Percentiles rank a stretch among this genome's conserved stretches.
phyloP scores from a whole-genome alignment of 2,797 vertebrate genomes.

The Allobates femoralis region DNA sequence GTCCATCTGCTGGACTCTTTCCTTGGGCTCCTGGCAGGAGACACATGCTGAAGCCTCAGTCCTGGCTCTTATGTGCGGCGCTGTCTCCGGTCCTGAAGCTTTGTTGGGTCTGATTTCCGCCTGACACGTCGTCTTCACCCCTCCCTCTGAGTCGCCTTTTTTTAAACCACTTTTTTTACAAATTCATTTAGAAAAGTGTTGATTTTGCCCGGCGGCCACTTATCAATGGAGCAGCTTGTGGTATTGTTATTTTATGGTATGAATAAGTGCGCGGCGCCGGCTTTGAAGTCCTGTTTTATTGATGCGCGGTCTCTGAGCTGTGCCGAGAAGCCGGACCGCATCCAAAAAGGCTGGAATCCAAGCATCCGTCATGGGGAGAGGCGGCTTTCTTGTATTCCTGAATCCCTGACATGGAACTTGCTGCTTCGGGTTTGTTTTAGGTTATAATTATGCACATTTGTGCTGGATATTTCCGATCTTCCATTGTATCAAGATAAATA shows the following conservation, averaged over 20 bases:
- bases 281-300: slow-evolving; percentile 57
- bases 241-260: slow-evolving; percentile 52
- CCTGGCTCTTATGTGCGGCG: background rate
- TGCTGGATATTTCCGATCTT: background rate
- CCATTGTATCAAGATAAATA: background rate
- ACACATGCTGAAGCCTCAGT: background rate
- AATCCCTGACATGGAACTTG: background rate
- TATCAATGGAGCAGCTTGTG: slow-evolving; percentile 55
- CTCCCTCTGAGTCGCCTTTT: slow-evolving; percentile 9
- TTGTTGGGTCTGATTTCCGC: background rate
- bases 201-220: slow-evolving; percentile 61
- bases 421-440: background rate
- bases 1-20: background rate
- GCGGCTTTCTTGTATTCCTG: background rate
- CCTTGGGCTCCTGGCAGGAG: background rate
- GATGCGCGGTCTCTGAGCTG: slow-evolving; percentile 10
- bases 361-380: background rate
- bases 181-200: slow-evolving; percentile 55
- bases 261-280: slow-evolving; percentile 51
- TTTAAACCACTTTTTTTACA: slow-evolving; percentile 18
- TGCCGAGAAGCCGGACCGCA: background rate
- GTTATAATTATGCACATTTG: background rate
- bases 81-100: background rate
- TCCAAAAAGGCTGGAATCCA: background rate
- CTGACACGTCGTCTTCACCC: background rate